Base-by-base conservation (phyloP, 2,888 invertebrate species). In the Pheosia gnoma region DNA sequence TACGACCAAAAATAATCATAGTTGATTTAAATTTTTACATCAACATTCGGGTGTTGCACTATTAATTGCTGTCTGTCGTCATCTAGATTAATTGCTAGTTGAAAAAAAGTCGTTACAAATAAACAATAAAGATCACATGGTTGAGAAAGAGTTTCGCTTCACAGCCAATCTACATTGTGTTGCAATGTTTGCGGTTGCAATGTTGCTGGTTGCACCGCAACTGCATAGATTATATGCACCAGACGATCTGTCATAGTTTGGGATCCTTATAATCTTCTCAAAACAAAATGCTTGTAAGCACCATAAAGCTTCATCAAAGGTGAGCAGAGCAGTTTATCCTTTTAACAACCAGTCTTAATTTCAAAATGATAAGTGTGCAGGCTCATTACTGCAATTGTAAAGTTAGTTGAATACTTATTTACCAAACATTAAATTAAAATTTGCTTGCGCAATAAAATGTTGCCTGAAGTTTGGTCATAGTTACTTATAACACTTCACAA, bases 111-210 rank as follows among this genome's bases (percentile, higher is more conserved):
- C 41, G 51, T 57, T 61, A 60, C 59, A 66, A 57, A 45, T 57
- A 45, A 65, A 73, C 72, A 75, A 77, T 75, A 82, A 73, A 70
- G 66, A 80, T 70, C 71, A 75, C 74, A 76, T 77, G 74, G 80
- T 84, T 84, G 75, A 72, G 82, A 83, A 86, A 87, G 78, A 76
- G 77, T 82, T 78, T 78, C 75, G 76, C 83, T 87, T 84, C 83
- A 79, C 79, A 78, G 77, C 64, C 73, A 78, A 76, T 79, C 78
- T 76, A 71, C 74, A 75, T 77, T 80, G 78, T 70, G 78, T 82
- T 77, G 84, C 74, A 84, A 84, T 63, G 62, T 60, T 70, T 77
- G 79, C 75, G 74, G 75, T 75, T 75, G 72, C 70, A 71, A n/a
- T 47, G n/a, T 25, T 25, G 25, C 25, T 25, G 25, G 25, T 25